Conservation (phyloP, 2,888 invertebrate species). For the Sipha maydis region DNA sequence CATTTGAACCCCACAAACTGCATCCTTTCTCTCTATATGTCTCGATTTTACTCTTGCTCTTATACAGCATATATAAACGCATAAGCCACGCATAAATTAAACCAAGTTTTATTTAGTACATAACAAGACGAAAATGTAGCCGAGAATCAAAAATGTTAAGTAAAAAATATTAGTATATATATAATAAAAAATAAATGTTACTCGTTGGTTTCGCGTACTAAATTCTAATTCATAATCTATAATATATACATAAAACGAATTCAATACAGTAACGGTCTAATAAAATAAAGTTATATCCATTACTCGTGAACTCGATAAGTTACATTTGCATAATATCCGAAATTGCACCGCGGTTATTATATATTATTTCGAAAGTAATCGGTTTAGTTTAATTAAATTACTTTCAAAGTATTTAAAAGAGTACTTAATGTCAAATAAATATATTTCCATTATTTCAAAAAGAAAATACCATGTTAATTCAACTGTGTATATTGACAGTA, state of each 20-base stretch:
- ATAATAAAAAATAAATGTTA: constrained; percentile 5
- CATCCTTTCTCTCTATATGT: constrained; percentile 17
- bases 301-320: constrained; percentile 45
- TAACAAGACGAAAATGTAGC: not conserved
- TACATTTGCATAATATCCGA: not conserved
- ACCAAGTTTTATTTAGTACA: not conserved
- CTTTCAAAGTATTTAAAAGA: not conserved
- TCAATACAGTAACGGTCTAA: constrained; percentile 53
- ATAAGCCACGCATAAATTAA: constrained; percentile 30
- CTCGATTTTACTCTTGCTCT: not conserved
- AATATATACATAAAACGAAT: not conserved
- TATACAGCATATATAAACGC: not conserved
- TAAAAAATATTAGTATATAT: not conserved
- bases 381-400: not conserved
- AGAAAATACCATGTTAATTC: not conserved
- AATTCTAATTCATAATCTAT: not conserved
- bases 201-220: not conserved
- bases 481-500: not conserved
- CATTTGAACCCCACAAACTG: constrained; percentile 49
- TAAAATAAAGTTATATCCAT: constrained; percentile 40
- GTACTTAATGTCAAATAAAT: not conserved
- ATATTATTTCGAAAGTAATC: not conserved
- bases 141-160: not conserved
- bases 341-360: not conserved
- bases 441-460: not conserved